Evolutionary conservation across 2,797 vertebrate species (phyloP).

Genomic region (Macropodus opercularis): DNA sequence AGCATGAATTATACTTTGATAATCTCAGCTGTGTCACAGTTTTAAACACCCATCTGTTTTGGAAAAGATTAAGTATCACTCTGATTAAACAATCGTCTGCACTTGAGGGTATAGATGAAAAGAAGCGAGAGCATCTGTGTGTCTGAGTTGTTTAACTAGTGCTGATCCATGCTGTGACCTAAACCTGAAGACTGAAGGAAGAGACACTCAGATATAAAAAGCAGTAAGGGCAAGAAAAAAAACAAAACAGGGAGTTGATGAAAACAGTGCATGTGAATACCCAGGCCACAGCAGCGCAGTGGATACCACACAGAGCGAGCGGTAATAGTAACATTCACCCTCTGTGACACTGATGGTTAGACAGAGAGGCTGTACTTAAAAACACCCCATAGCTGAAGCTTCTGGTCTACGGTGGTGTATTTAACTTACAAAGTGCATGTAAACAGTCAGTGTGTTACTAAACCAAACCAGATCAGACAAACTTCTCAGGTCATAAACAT

Average conservation of each 20-base stretch:
- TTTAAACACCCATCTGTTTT: neutral
- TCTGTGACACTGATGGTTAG: constrained; percentile 37
- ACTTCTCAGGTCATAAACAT: neutral
- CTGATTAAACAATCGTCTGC: neutral
- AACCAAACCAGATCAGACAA: neutral
- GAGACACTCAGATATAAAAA: neutral
- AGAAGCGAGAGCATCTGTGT: neutral
- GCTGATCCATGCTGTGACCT: neutral
- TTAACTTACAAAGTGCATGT: constrained; percentile 1
- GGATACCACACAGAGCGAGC: constrained; percentile 6
- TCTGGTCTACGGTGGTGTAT: neutral
- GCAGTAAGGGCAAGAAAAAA: neutral
- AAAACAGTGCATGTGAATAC: neutral
- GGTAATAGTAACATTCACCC: constrained; percentile 34
- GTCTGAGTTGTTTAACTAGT: neutral
- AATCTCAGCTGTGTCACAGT: neutral
- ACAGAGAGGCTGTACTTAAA: constrained; percentile 25
- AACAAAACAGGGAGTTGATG: neutral
- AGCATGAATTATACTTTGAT: neutral
- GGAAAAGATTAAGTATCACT: neutral
- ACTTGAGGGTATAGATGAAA: neutral
- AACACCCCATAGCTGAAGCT: constrained; percentile 16
- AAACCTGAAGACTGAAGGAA: constrained; percentile 3
- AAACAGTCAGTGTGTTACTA: constrained; percentile 6
- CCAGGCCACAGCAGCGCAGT: constrained; percentile 8